Evolutionary conservation across 2,888 invertebrate genomes (phyloP).

Genomic region (Lithophane semibrunnea): DNA sequence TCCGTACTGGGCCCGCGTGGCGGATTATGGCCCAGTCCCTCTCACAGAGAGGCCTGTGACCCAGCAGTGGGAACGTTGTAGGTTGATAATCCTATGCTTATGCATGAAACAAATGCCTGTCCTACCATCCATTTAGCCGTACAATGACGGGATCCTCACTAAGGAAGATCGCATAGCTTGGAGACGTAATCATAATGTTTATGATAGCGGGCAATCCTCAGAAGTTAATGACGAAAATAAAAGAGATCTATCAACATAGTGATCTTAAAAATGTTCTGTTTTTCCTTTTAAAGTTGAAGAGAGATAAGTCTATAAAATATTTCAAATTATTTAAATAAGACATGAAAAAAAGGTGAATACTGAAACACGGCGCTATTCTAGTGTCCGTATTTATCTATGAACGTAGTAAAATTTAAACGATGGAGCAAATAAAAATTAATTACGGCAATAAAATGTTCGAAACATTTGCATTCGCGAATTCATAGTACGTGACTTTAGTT

Average conservation of each 20-base stretch:
- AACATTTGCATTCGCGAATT: constrained; percentile 9
- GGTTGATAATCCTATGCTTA: background rate
- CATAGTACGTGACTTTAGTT: background rate
- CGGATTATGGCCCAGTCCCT: too few relatives aligned
- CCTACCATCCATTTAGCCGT: too few relatives aligned
- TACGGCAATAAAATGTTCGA: constrained; percentile 12
- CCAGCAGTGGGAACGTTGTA: background rate
- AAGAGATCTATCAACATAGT: background rate
- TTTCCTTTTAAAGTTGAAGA: background rate
- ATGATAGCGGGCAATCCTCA: too few relatives aligned
- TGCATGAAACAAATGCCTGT: too few relatives aligned
- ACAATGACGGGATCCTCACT: background rate
- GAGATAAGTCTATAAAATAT: background rate
- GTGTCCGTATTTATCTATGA: constrained; percentile 31
- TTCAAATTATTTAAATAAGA: background rate
- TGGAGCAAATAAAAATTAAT: constrained; percentile 27
- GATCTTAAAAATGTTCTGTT: background rate
- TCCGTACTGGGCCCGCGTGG: background rate
- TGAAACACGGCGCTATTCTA: constrained; percentile 6
- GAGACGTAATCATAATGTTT: background rate
- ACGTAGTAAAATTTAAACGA: constrained; percentile 32
- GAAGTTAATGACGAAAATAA: background rate
- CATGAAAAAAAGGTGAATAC: constrained; percentile 2
- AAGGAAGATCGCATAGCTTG: background rate
- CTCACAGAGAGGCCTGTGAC: too few relatives aligned